Evolutionary conservation across 2,797 vertebrate genomes (phyloP).

Genomic region (Psittacula echo): DNA sequence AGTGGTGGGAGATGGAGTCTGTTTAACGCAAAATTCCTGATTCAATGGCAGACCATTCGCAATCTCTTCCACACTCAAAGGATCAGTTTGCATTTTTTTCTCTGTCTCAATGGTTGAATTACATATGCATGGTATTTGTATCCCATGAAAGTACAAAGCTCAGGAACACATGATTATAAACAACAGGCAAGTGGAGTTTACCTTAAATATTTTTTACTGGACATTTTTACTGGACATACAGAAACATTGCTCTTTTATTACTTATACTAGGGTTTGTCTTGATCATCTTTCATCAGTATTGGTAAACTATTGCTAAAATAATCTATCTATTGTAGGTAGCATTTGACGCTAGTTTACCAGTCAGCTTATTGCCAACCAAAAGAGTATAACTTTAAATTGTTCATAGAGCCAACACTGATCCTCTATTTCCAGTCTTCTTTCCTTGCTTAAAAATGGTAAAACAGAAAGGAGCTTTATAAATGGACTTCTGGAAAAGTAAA

Average conservation of each 20-base stretch:
- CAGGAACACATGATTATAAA: background rate
- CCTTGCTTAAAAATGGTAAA: background rate
- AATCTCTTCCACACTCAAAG: background rate
- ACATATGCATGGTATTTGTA: background rate
- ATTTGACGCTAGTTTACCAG: background rate
- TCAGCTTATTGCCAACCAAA: background rate
- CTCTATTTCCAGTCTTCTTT: background rate
- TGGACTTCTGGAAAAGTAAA: background rate
- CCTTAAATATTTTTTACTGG: background rate
- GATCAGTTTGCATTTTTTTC: background rate
- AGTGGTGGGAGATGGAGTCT: background rate
- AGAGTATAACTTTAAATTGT: background rate
- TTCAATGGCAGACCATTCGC: background rate
- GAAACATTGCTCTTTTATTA: background rate
- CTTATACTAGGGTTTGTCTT: background rate
- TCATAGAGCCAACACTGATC: background rate
- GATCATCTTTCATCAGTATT: background rate
- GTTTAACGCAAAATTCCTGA: background rate
- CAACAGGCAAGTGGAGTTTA: background rate
- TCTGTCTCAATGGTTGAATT: background rate
- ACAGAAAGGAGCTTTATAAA: background rate
- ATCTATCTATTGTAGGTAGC: background rate
- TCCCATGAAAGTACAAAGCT: background rate
- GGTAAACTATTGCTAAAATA: background rate
- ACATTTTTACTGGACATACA: no score